These are phyloP conservation scores for Cybosia mesomella DNA, from an alignment of 2,888 invertebrate species.

Conservation along the genomic window DNA sequence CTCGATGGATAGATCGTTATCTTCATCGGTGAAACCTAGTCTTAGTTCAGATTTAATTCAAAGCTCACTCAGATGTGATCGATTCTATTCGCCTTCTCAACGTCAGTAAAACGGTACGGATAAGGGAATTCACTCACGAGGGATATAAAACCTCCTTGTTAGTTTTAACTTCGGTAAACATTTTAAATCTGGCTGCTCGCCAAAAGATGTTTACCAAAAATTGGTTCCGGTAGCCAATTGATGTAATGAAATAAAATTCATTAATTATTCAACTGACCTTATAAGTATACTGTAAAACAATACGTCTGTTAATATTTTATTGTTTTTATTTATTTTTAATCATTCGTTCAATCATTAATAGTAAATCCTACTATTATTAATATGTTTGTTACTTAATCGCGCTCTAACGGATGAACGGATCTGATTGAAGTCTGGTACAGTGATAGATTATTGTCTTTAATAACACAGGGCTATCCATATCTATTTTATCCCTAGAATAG, in stretches of 20 bases:
- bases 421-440: too few species aligned
- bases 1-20: too few species aligned
- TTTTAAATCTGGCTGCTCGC: constrained; percentile 56
- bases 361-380: too few species aligned
- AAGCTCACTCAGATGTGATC: constrained; percentile 17
- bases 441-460: too few species aligned
- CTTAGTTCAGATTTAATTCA: not conserved
- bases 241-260: not conserved
- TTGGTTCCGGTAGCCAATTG: not conserved
- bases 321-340: too few species aligned
- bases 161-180: constrained; percentile 49
- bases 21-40: not conserved
- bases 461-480: too few species aligned
- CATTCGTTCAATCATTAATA: too few species aligned
- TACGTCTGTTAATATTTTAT: too few species aligned
- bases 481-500: too few species aligned
- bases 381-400: too few species aligned
- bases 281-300: not conserved
- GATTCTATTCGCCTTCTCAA: constrained; percentile 43
- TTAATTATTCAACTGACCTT: not conserved
- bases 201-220: constrained; percentile 36
- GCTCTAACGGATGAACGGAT: too few species aligned
- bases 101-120: constrained; percentile 44
- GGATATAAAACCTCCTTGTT: constrained; percentile 51
- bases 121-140: constrained; percentile 49